phyloP scores from a whole-genome alignment of 2,888 invertebrate species.

The Muschampia plurimacula region DNA sequence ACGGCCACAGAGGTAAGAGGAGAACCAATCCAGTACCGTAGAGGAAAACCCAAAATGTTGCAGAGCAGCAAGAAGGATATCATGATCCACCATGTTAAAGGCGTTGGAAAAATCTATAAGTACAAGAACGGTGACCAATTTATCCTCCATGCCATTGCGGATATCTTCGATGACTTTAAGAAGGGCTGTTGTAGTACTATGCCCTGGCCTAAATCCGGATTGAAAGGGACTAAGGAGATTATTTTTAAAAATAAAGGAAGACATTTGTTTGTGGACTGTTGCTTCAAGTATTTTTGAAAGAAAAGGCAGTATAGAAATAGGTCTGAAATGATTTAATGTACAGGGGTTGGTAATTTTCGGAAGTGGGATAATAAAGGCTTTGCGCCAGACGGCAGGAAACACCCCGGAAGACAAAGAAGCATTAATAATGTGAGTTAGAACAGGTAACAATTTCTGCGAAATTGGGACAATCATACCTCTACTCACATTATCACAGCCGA shows the following conservation, averaged over 20 bases:
- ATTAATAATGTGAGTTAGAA: neutral
- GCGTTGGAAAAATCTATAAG: slow-evolving; percentile 1
- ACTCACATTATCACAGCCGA: neutral
- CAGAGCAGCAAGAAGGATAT: neutral
- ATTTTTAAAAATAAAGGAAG: neutral
- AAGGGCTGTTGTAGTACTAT: slow-evolving; percentile 1
- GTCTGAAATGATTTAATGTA: neutral
- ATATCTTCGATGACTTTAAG: neutral
- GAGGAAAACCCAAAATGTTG: neutral
- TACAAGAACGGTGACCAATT: neutral
- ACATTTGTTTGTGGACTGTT: neutral
- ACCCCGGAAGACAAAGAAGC: neutral
- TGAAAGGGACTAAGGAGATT: neutral
- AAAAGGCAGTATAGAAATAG: slow-evolving; percentile 2
- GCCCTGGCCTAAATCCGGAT: neutral
- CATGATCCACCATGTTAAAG: neutral
- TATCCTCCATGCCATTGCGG: neutral
- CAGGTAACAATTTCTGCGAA: neutral
- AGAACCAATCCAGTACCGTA: neutral
- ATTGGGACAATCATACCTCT: neutral
- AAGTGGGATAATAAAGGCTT: neutral
- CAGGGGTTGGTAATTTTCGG: neutral
- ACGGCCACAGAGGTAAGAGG: neutral
- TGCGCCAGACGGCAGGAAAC: neutral
- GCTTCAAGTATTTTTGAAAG: neutral